Conservation (phyloP, 2,888 invertebrate species). For the Dusona sp. region DNA sequence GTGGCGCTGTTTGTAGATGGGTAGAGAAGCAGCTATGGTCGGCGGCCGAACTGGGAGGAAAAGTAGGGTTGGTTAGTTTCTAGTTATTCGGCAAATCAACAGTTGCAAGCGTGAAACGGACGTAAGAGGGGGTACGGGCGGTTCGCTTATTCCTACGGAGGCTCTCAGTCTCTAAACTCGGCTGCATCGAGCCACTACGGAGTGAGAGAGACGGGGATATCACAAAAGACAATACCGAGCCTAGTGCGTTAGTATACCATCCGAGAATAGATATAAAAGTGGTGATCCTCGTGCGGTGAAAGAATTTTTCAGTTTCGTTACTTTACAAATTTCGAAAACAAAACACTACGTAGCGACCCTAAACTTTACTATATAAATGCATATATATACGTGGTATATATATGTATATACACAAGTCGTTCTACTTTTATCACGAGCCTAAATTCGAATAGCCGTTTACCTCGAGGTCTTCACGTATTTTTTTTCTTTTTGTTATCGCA, state of each 20-base stretch:
- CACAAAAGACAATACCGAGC: conserved; percentile 8
- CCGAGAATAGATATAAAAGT: conserved; percentile 34
- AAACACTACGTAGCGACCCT: neutral
- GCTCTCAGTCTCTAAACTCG: conserved; percentile 82
- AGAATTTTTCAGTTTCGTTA: conserved; percentile 15
- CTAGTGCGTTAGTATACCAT: conserved; percentile 41
- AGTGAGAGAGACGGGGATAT: conserved; percentile 56
- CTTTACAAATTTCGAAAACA: neutral
- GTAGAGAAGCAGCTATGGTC: no score
- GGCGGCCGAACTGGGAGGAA: neutral
- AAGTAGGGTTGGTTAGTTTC: neutral
- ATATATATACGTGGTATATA: conserved; percentile 11
- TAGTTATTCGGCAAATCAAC: neutral
- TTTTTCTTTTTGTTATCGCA: conserved; percentile 35
- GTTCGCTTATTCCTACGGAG: conserved; percentile 77
- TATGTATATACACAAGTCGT: conserved; percentile 4
- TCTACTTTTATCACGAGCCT: conserved; percentile 46
- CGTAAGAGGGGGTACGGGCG: conserved; percentile 80
- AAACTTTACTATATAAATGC: neutral
- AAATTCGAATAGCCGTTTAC: conserved; percentile 41
- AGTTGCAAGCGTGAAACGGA: neutral
- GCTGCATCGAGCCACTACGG: conserved; percentile 81
- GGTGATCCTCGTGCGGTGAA: conserved; percentile 34
- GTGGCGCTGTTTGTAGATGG: no score
- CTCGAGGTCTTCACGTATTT: conserved; percentile 23